Base-by-base conservation (phyloP, 2,113 vertebrate genomes). In the Spermophilus dauricus region DNA sequence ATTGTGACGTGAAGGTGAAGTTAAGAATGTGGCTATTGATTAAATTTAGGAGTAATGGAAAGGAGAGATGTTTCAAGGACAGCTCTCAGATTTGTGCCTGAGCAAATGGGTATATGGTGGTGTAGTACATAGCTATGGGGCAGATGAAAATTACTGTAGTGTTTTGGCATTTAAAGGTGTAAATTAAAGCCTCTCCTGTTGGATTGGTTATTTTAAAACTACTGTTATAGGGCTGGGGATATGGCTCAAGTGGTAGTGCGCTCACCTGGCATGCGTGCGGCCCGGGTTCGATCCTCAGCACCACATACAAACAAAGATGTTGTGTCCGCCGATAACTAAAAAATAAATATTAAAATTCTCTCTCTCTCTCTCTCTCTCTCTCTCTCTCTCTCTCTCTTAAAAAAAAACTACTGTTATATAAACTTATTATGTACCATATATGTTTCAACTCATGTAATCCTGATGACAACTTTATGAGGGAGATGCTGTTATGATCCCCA, bases 1-100 rank as follows among this genome's bases (percentile, higher is more conserved):
- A 70, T 77, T 95, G 11, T 89, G 70, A 89, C 37, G 69, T 76
- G 58, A 89, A 75, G 56, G 87, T 48, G 81, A 32, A 58, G 37
- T 48, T 85, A 75, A 83, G 17, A 37, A 67, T 48, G 24, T 84
- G 45, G 20, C 39, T 69, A 24, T 84, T 83, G 77, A 37, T 88
- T 92, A 95, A 20, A 65, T 81, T 76, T 32, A 81, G 17, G 58
- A 12, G 20, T 61, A 51, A 77, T 42, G 80, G 77, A 67, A 87
- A 73, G 20, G 75, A 84, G 48, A 80, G 18, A 7, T 82, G 32
- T 67, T 12, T 51, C n/a, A 69, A 13, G 45, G 48, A 89, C 1
- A 67, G 77, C 58, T 11, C 2, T 28, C 58, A 75, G 37, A 26
- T 82, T 58, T 82, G 69, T 84, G 1, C 39, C 26, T 82, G 24